phyloP scores from a whole-genome alignment of 35 echinoderm and acorn worm genomes.

The Antedon bifida region DNA sequence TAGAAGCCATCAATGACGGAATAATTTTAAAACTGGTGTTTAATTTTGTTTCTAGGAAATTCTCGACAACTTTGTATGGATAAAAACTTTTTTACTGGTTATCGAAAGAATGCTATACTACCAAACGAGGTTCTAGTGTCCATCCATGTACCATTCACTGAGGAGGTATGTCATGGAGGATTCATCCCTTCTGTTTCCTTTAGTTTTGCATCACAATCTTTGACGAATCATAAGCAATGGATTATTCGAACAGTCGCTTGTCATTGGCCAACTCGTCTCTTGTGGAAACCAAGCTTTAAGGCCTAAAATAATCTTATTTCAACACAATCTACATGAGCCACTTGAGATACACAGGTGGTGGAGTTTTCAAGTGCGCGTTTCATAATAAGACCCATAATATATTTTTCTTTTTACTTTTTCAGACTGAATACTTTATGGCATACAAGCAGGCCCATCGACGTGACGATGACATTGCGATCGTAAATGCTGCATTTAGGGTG shows the following conservation, averaged over 20 bases:
- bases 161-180: constrained; percentile 23
- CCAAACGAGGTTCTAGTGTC: constrained; percentile 43
- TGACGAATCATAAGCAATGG: too few species aligned
- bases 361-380: too few species aligned
- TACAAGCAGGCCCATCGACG: constrained; percentile 77
- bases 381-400: too few species aligned
- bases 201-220: too few species aligned
- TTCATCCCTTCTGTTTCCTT: too few species aligned
- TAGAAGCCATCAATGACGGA: neutral
- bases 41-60: constrained; percentile 10
- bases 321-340: too few species aligned
- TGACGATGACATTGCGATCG: constrained; percentile 81
- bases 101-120: constrained; percentile 40
- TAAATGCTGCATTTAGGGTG: constrained; percentile 80
- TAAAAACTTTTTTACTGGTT: constrained; percentile 69
- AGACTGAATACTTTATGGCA: constrained; percentile 68
- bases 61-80: constrained; percentile 36
- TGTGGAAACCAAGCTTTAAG: too few species aligned
- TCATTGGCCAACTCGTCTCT: too few species aligned
- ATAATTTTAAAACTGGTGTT: neutral
- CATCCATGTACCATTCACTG: constrained; percentile 61
- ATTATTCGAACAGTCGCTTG: too few species aligned
- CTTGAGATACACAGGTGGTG: too few species aligned
- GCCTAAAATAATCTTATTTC: too few species aligned
- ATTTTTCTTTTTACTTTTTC: neutral